These are phyloP conservation scores for Callosobruchus maculatus DNA, from an alignment of 2,888 invertebrate genomes.

Conservation along the genomic window DNA sequence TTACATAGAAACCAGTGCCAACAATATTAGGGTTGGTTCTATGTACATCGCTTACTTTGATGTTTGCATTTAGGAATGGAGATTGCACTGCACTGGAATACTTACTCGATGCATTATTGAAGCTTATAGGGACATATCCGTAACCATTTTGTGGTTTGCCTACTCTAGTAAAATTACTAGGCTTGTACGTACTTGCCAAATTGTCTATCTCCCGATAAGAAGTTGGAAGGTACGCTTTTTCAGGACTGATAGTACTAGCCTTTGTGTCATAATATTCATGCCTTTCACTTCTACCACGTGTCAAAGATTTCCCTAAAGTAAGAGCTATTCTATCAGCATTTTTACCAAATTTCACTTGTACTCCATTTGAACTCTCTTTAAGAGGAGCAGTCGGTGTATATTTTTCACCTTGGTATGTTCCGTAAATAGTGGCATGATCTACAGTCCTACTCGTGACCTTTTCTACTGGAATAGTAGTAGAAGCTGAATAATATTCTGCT, in stretches of 20 bases:
- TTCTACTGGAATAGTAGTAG: background rate
- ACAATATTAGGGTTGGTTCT: background rate
- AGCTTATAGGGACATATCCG: background rate
- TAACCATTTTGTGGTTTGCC: constrained; percentile 1
- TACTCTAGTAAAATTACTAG: background rate
- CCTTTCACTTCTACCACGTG: background rate
- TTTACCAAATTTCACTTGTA: constrained; percentile 26
- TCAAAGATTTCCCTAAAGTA: constrained; percentile 25
- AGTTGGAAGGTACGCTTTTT: background rate
- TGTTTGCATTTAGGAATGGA: background rate
- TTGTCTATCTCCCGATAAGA: background rate
- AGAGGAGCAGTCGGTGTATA: constrained; percentile 6
- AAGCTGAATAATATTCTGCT: background rate
- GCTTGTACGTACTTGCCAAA: background rate
- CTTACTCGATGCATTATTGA: background rate
- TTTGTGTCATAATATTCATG: background rate
- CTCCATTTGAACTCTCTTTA: constrained; percentile 8
- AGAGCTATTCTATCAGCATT: constrained; percentile 24
- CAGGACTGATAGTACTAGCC: background rate
- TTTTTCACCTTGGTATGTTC: constrained; percentile 16
- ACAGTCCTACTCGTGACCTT: constrained; percentile 42
- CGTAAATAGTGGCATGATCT: constrained; percentile 45
- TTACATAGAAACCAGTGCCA: constrained; percentile 19
- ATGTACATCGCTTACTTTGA: background rate
- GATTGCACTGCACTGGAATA: background rate